Conservation (phyloP, 2,797 vertebrate species). For the Tapirus indicus region DNA sequence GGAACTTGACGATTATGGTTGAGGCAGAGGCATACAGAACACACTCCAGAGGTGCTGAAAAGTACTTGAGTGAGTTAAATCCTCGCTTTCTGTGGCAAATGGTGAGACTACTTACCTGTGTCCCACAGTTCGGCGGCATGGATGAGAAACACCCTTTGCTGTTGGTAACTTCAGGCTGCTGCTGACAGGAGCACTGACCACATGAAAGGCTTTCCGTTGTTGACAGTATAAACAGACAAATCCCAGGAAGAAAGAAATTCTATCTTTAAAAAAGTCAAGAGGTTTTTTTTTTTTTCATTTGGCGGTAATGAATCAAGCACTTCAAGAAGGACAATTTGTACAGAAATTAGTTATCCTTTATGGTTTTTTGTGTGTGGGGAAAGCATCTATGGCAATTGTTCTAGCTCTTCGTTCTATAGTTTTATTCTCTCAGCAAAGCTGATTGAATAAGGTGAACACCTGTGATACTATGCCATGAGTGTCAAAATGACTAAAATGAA, state of each 20-base stretch:
- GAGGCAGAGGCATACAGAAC: background rate
- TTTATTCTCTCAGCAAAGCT: background rate
- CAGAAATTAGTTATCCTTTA: background rate
- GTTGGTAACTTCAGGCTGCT: background rate
- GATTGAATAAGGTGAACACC: background rate
- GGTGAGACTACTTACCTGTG: background rate
- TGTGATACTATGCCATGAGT: background rate
- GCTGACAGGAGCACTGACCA: background rate
- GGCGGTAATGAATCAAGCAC: background rate
- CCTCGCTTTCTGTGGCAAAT: background rate
- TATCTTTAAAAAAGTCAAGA: background rate
- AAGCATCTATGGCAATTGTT: background rate
- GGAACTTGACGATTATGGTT: fast-evolving
- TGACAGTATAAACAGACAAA: background rate
- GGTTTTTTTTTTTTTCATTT: background rate
- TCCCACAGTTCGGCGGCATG: background rate
- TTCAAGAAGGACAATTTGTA: background rate
- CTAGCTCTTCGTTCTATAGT: background rate
- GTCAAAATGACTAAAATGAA: background rate
- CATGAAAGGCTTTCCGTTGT: background rate
- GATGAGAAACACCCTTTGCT: background rate
- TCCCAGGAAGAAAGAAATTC: background rate
- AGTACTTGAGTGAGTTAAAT: background rate
- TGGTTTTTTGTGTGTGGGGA: background rate
- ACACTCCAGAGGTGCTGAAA: background rate